A percentile compares a stretch with the other conserved stretches of the same genome.
phyloP scores from a whole-genome alignment of 2,888 invertebrate genomes.

The Lasioglossum pauxillum region DNA sequence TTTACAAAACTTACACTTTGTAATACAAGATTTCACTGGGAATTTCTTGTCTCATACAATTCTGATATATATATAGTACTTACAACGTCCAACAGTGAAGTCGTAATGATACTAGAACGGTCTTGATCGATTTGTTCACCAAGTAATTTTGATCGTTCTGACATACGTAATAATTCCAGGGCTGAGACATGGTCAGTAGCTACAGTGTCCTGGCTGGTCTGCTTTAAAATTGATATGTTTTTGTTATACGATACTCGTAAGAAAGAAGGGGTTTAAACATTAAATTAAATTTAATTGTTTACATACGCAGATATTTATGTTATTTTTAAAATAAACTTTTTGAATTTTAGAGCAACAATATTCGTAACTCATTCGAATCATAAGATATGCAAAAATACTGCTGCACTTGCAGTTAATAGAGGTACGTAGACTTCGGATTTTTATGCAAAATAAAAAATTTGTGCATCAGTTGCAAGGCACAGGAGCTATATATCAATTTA shows the following conservation, averaged over 20 bases:
- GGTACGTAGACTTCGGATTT: background rate
- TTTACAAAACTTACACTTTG: background rate
- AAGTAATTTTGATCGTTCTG: constrained; percentile 8
- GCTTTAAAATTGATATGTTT: constrained; percentile 8
- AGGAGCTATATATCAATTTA: no score
- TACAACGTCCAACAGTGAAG: constrained; percentile 79
- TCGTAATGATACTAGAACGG: constrained; percentile 76
- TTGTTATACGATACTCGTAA: background rate
- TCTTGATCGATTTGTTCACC: constrained; percentile 67
- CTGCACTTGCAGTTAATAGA: background rate
- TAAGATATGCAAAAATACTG: background rate
- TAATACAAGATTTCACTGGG: background rate
- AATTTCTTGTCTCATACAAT: background rate
- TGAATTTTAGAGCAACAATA: background rate
- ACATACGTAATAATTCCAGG: background rate
- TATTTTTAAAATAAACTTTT: background rate
- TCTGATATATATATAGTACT: constrained; percentile 52
- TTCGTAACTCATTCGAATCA: background rate
- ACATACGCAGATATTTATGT: no score
- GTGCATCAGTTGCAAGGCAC: no score
- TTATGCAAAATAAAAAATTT: no score
- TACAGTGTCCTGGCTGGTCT: fast-evolving
- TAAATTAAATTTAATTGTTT: background rate
- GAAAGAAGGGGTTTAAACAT: background rate
- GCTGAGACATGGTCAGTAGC: background rate